These are phyloP conservation scores for Tanytarsus gracilentus DNA, from an alignment of 2,888 invertebrate genomes.

Conservation along the genomic window DNA sequence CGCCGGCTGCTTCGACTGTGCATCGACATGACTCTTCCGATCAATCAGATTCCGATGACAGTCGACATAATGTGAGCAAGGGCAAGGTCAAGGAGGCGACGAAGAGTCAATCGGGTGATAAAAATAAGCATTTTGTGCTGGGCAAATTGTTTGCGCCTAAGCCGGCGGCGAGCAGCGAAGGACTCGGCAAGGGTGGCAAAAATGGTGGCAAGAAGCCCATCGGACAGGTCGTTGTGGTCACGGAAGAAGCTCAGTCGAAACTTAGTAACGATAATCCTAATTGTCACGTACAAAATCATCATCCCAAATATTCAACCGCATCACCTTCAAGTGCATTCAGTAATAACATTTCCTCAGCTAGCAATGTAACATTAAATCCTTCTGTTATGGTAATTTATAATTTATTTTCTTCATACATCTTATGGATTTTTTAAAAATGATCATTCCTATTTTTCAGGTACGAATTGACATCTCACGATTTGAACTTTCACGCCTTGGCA, in stretches of 20 bases:
- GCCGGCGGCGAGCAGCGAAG: constrained; percentile 40
- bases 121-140: constrained; percentile 61
- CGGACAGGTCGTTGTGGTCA: constrained; percentile 57
- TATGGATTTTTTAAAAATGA: too few species aligned
- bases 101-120: constrained; percentile 44
- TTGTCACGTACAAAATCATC: background rate
- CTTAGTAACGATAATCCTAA: constrained; percentile 18
- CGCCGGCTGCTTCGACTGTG: too few species aligned
- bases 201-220: constrained; percentile 57
- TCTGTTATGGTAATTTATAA: constrained; percentile 17
- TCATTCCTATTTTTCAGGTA: too few species aligned
- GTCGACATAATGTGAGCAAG: background rate
- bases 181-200: constrained; percentile 57
- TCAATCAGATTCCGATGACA: constrained; percentile 8
- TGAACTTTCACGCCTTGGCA: constrained; percentile 7
- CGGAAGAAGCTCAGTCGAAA: constrained; percentile 44
- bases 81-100: background rate
- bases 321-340: constrained; percentile 23
- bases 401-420: too few species aligned
- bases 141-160: constrained; percentile 48
- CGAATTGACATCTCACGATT: constrained; percentile 18
- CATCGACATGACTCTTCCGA: constrained; percentile 10
- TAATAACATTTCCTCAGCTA: too few species aligned
- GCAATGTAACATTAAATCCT: background rate
- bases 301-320: constrained; percentile 9